These are phyloP conservation scores for Hyalella azteca DNA, from an alignment of 2,888 invertebrate species.

Conservation along the genomic window DNA sequence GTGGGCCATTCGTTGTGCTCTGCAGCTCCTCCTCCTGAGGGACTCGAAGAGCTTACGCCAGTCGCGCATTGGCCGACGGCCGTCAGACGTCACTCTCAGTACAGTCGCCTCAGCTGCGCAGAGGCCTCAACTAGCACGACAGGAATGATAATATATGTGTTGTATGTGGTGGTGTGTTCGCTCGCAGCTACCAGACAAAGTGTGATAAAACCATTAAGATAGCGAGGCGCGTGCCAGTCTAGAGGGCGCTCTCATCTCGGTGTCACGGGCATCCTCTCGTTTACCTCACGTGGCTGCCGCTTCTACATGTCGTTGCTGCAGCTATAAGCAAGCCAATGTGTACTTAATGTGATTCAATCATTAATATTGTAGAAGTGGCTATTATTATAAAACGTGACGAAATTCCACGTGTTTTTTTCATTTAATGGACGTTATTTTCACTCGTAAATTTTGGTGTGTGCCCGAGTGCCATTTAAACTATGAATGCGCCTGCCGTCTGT, in stretches of 20 bases:
- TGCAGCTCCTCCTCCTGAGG: background rate
- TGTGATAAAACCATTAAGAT: slow-evolving; percentile 59
- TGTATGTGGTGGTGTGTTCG: slow-evolving; percentile 55
- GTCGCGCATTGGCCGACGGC: background rate
- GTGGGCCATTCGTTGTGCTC: background rate
- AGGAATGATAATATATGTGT: slow-evolving; percentile 55
- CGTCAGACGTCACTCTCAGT: background rate
- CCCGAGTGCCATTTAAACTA: background rate
- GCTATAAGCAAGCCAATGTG: too few species aligned
- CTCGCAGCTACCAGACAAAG: slow-evolving; percentile 55
- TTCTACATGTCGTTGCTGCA: background rate
- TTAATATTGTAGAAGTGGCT: too few species aligned
- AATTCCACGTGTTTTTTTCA: too few species aligned
- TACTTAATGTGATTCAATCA: too few species aligned
- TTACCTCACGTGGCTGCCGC: slow-evolving; percentile 14
- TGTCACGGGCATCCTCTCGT: slow-evolving; percentile 43
- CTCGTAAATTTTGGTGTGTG: too few species aligned
- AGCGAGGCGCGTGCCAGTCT: slow-evolving; percentile 46
- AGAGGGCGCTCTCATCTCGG: slow-evolving; percentile 44
- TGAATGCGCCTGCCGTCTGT: slow-evolving; percentile 18
- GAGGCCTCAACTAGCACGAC: slow-evolving; percentile 1
- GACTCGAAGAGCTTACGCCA: background rate
- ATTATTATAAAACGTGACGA: too few species aligned
- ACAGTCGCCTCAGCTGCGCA: background rate
- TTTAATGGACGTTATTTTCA: too few species aligned